phyloP scores from a whole-genome alignment of 2,113 vertebrate genomes.

The Ploceus nigricollis region DNA sequence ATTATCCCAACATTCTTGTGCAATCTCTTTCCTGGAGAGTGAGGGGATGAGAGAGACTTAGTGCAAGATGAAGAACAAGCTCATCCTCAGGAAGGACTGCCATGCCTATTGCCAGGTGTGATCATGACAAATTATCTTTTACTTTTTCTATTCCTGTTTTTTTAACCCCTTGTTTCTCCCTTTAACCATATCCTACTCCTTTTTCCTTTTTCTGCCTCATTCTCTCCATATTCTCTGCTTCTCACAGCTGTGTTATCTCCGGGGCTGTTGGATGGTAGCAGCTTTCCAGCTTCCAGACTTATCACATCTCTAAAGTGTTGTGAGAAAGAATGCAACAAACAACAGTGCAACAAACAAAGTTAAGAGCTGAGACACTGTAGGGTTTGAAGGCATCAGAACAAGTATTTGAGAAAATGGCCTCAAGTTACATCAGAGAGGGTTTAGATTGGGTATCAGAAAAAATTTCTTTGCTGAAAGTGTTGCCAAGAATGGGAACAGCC shows the following conservation, averaged over 20 bases:
- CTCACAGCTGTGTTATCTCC: background rate
- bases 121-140: background rate
- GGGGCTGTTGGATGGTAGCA: background rate
- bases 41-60: background rate
- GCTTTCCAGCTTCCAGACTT: background rate
- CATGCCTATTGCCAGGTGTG: background rate
- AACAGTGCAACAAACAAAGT: background rate
- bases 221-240: background rate
- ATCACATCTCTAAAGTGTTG: fast-evolving
- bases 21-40: background rate
- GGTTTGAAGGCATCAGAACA: background rate
- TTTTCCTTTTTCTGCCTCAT: background rate
- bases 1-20: background rate
- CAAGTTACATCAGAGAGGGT: background rate
- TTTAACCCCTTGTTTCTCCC: background rate
- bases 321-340: background rate
- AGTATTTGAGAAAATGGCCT: background rate
- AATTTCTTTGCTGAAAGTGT: background rate
- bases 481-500: background rate
- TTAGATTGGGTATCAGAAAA: background rate
- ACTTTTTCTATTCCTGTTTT: background rate
- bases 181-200: background rate
- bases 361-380: background rate
- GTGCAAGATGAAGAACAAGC: background rate
- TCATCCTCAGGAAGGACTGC: background rate